Conservation (phyloP, 2,888 invertebrate genomes). For the Gibbula magus region DNA sequence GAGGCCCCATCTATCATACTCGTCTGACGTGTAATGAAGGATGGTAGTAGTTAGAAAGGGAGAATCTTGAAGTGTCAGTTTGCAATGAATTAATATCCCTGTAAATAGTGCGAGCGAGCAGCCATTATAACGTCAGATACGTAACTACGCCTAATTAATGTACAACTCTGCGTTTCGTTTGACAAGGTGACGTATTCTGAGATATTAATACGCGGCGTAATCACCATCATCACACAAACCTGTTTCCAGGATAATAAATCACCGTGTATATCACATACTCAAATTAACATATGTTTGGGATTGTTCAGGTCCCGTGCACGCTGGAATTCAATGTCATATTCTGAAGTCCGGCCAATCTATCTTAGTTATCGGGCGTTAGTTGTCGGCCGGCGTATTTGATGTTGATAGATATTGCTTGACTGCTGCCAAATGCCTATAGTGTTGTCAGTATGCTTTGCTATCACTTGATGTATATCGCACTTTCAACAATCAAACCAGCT, state of each 20-base stretch:
- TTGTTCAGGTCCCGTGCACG: background rate
- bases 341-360: background rate
- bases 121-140: background rate
- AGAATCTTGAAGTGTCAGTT: no score
- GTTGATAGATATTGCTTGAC: conserved; percentile 11
- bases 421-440: background rate
- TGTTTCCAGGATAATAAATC: background rate
- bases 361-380: background rate
- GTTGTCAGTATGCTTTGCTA: background rate
- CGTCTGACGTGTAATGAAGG: no score
- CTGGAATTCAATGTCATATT: conserved; percentile 1
- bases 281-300: background rate
- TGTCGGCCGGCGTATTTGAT: conserved; percentile 4
- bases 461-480: conserved; percentile 2
- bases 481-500: background rate
- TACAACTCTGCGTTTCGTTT: background rate
- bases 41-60: no score
- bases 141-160: conserved; percentile 2
- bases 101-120: no score
- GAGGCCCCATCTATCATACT: no score
- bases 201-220: background rate
- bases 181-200: background rate
- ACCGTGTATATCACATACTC: background rate
- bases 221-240: background rate
- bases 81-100: no score